Evolutionary conservation across 2,797 vertebrate species (phyloP), one percentile per base, ranked within the genome.

Genomic region (Lepilemur septentrionalis): DNA sequence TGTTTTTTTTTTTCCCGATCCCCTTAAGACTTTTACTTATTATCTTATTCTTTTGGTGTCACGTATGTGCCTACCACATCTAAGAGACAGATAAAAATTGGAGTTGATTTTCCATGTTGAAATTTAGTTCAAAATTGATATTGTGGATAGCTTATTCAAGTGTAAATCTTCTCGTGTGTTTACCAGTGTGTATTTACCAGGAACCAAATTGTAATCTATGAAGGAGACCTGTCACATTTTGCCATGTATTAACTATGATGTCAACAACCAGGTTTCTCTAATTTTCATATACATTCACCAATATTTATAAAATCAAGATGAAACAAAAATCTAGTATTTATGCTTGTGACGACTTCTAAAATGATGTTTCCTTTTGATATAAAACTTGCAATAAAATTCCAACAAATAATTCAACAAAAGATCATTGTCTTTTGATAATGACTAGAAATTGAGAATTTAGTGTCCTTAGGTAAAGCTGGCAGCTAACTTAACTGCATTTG

Each of bases 381-480:
- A 35, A 78, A 80, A 95, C 82, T 96, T 97, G 87, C 72, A 72
- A 72, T 78, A 97, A 97, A 97, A 98, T 93, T 82, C 94, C 91
- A 97, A 97, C 95, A 89, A 78, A 48, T 97, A 70, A 92, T 83
- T 89, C 93, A 97, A 98, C 96, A 98, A 97, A 97, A 98, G 95
- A 52, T 52, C 85, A 96, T 97, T 98, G 97, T 98, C 97, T 98
- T 94, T 95, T 93, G 80, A 95, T 98, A 98, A 97, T 69, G 96
- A 98, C 95, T 97, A 96, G 97, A 98, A 98, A 98, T 96, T 80
- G 95, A 98, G 95, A 98, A 98, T 97, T 97, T 97, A 88, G 93
- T 97, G 87, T 97, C 96, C 96, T 91, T 97, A 97, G 97, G 98
- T 98, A 97, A 98, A 98, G 97, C 96, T 96, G 97, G 96, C 92